Base-by-base conservation (phyloP, 2,888 invertebrate genomes). In the Harpalus rubripes region DNA sequence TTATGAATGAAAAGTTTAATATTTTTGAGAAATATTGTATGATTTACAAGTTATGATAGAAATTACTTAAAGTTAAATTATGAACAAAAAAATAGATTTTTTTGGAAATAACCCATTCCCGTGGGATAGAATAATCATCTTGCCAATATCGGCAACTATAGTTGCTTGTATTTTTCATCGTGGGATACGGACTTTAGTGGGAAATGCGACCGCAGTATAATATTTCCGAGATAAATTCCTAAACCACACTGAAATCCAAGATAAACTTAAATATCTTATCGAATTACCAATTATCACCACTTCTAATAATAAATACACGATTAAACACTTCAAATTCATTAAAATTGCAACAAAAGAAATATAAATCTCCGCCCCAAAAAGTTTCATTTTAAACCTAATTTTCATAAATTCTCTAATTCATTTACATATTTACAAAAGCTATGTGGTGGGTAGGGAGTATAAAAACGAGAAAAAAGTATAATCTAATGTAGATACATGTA, bases 241-340 rank as follows among this genome's bases (percentile, higher is more conserved):
- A 10, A 68, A 68, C 68, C 68, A 39, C 68, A 68, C 32, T 68
- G 68, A 68, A 68, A 68, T 26, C 68, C 68, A 68, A 32, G 68
- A 63, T 68, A n/a, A 68, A 15, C 10, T 1, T 39, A 7, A 68
- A 68, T 68, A 68, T 32, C 68, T 26, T 68, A 68, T 68, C 68
- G 12, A 8, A 26, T 32, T 68, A 39, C 39, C 6, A 32, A 32
- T 32, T 32, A 32, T 6, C 32, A 5, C 32, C 6, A 32, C 32
- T 32, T 4, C 32, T 32, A 32, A 32, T 32, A 32, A 32, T 32
- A 32, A 32, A 32, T 32, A 5, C 3, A 6, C 1, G 32, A 32
- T 32, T 32, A 32, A 32, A 32, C 6, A 32, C 5, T 32, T 32
- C 32, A 32, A 32, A 32, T 32, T 5, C 32, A 32, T 52, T 10